Evolutionary conservation across 2,888 invertebrate genomes (phyloP).

Genomic region (Lepidocyrtoides sp.): DNA sequence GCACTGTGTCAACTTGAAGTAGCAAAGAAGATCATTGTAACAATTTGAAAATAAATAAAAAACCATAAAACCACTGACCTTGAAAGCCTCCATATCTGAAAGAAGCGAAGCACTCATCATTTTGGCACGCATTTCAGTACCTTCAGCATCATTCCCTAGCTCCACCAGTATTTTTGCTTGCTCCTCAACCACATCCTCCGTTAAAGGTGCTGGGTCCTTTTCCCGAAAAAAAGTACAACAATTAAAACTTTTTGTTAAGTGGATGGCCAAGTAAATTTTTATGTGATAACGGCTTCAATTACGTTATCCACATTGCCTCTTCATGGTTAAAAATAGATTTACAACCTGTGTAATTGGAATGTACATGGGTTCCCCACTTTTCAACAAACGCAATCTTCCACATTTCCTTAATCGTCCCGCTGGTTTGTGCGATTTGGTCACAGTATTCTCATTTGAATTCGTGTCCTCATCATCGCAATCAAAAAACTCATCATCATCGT

Average conservation of each 20-base stretch:
- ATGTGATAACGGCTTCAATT: too few relatives aligned
- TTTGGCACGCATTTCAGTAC: slow-evolving; percentile 94
- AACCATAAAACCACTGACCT: slow-evolving; percentile 88
- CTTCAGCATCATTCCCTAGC: slow-evolving; percentile 94
- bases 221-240: slow-evolving; percentile 85
- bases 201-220: slow-evolving; percentile 98
- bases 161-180: slow-evolving; percentile 96
- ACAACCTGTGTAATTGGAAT: slow-evolving; percentile 92
- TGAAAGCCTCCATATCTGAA: slow-evolving; percentile 99
- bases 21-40: not conserved
- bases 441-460: slow-evolving; percentile 75
- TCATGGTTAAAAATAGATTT: too few relatives aligned
- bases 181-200: slow-evolving; percentile 98
- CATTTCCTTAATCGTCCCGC: slow-evolving; percentile 91
- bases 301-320: too few relatives aligned
- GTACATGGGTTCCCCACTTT: slow-evolving; percentile 91
- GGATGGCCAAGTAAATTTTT: too few relatives aligned
- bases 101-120: slow-evolving; percentile 98
- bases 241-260: too few relatives aligned
- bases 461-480: slow-evolving; percentile 89
- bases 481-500: slow-evolving; percentile 91
- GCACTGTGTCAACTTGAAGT: not conserved
- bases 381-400: slow-evolving; percentile 90
- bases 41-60: not conserved
- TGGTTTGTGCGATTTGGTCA: slow-evolving; percentile 89